phyloP scores from a whole-genome alignment of 1,140 invertebrate species.

The Tetramorium alpestre region DNA sequence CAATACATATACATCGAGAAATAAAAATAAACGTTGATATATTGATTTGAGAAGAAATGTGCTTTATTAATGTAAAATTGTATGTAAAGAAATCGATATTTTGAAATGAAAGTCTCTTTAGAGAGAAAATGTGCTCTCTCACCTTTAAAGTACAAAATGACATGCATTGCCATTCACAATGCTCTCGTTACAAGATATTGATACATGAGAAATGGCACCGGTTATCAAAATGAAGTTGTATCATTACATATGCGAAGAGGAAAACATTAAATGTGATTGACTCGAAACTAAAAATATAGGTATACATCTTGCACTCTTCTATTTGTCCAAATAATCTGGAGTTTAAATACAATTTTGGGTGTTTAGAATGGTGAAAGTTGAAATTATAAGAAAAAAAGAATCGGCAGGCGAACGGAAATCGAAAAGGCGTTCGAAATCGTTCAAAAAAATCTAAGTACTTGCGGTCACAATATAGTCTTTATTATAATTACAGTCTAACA shows the following conservation, averaged over 20 bases:
- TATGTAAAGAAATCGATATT: conserved; percentile 1
- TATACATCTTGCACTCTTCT: too few species aligned
- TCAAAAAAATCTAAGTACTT: too few species aligned
- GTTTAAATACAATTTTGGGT: too few species aligned
- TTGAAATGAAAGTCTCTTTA: neutral
- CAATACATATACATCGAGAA: neutral
- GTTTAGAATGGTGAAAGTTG: too few species aligned
- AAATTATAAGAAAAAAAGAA: too few species aligned
- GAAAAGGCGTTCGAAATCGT: too few species aligned
- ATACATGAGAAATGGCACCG: neutral
- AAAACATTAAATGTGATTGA: neutral
- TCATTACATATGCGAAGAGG: neutral
- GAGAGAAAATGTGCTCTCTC: neutral
- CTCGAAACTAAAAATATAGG: neutral
- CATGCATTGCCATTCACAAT: neutral
- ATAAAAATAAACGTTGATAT: neutral
- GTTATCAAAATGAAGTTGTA: conserved; percentile 3
- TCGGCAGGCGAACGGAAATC: too few species aligned
- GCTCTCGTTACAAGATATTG: conserved; percentile 8
- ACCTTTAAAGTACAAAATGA: neutral
- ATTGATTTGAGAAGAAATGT: neutral
- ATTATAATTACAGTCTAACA: too few species aligned
- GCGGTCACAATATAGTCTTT: neutral
- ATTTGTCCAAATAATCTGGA: too few species aligned
- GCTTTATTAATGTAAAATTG: neutral